Conservation (phyloP, 1,140 invertebrate genomes). For the Diachasma alloeum region DNA sequence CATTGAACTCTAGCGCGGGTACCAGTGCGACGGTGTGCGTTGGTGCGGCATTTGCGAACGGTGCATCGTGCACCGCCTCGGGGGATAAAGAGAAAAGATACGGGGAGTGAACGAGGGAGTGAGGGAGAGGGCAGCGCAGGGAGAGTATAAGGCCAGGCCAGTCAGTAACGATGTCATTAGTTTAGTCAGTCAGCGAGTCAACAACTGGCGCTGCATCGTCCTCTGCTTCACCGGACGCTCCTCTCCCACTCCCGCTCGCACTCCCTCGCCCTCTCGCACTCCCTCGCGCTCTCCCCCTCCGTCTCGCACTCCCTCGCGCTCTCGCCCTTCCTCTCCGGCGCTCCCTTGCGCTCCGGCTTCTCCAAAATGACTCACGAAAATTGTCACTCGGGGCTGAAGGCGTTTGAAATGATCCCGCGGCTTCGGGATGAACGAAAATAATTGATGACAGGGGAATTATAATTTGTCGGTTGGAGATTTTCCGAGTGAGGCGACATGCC, state of each 20-base stretch:
- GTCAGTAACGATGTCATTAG: slow-evolving; percentile 62
- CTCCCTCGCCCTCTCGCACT: background rate
- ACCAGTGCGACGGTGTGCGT: slow-evolving; percentile 7
- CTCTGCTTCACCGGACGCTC: background rate
- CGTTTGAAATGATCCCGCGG: too few relatives aligned
- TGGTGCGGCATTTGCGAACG: background rate
- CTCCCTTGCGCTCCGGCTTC: too few relatives aligned
- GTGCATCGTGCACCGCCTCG: background rate
- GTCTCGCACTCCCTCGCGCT: too few relatives aligned
- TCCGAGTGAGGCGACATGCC: background rate
- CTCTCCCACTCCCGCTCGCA: background rate
- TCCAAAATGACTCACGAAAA: too few relatives aligned
- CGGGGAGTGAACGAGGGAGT: slow-evolving; percentile 14
- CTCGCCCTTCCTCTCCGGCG: too few relatives aligned
- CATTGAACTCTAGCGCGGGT: slow-evolving; percentile 26
- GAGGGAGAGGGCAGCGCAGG: slow-evolving; percentile 29
- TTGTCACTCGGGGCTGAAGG: too few relatives aligned
- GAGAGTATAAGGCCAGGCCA: slow-evolving; percentile 50
- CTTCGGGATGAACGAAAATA: background rate
- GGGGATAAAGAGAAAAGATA: background rate
- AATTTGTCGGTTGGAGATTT: background rate
- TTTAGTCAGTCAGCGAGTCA: slow-evolving; percentile 61
- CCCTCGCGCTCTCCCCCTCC: background rate
- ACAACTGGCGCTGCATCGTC: slow-evolving; percentile 51
- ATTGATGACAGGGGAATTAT: background rate